A percentile compares a stretch with the other conserved stretches of the same genome.
phyloP scores from a whole-genome alignment of 2,797 vertebrate genomes.

The Pseudochaenichthys georgianus region DNA sequence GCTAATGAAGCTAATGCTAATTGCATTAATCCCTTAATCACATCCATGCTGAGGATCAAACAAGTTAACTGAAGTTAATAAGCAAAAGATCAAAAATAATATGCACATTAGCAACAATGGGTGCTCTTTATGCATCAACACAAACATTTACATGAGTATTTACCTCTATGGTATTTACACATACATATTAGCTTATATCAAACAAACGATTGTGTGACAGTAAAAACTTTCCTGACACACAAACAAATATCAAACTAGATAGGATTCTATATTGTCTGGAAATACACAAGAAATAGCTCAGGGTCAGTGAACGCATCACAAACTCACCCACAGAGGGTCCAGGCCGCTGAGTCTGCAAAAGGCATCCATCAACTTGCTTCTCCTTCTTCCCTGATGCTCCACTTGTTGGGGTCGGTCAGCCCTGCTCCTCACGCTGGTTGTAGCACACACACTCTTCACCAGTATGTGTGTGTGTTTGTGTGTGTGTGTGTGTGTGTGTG shows the following conservation, averaged over 20 bases:
- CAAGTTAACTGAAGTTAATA: background rate
- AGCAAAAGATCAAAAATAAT: background rate
- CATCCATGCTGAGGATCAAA: constrained; percentile 1
- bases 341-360: constrained; percentile 88
- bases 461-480: constrained; percentile 22
- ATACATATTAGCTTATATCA: background rate
- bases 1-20: constrained; percentile 26
- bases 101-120: background rate
- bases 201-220: background rate
- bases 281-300: constrained; percentile 7
- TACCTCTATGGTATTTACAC: background rate
- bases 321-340: constrained; percentile 88
- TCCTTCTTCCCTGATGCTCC: constrained; percentile 75
- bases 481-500: constrained; percentile 22
- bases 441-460: constrained; percentile 50
- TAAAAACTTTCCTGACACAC: background rate
- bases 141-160: background rate
- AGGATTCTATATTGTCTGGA: background rate
- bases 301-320: constrained; percentile 52
- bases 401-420: constrained; percentile 62
- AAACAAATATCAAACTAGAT: background rate
- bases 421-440: constrained; percentile 56
- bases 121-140: background rate
- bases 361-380: constrained; percentile 85
- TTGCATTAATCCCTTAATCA: background rate